phyloP scores from a whole-genome alignment of 2,113 vertebrate genomes.

The Parus major region DNA sequence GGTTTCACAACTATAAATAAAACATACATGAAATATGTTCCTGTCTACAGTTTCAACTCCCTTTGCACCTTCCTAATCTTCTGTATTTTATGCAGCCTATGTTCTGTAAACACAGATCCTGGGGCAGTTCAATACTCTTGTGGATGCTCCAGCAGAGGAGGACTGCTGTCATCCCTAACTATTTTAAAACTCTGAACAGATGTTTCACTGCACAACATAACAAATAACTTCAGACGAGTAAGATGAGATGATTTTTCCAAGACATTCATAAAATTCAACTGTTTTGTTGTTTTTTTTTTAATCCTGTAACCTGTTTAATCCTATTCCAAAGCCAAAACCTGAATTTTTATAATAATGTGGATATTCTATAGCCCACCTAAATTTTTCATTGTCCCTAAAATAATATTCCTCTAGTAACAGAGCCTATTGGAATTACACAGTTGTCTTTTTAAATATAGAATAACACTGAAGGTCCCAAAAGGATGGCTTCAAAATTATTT shows the following conservation, averaged over 20 bases:
- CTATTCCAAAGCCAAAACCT: not conserved
- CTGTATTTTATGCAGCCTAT: not conserved
- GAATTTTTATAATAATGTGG: not conserved
- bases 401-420: not conserved
- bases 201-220: not conserved
- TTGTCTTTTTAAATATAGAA: not conserved
- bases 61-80: not conserved
- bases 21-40: not conserved
- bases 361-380: not conserved
- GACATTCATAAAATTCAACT: not conserved
- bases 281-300: not conserved
- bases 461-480: not conserved
- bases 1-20: slow-evolving; percentile 12
- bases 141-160: not conserved
- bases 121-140: not conserved
- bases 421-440: not conserved
- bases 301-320: not conserved
- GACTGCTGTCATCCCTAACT: not conserved
- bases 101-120: slow-evolving; percentile 12
- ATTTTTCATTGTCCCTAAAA: not conserved
- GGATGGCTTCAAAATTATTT: not conserved
- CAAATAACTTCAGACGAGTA: not conserved
- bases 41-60: not conserved
- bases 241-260: not conserved
- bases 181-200: slow-evolving; percentile 42